A percentile compares a stretch with the other conserved stretches of the same genome.
These are phyloP conservation scores for Drosophila affinis DNA, from an alignment of 2,888 invertebrate species.

Conservation along the genomic window DNA sequence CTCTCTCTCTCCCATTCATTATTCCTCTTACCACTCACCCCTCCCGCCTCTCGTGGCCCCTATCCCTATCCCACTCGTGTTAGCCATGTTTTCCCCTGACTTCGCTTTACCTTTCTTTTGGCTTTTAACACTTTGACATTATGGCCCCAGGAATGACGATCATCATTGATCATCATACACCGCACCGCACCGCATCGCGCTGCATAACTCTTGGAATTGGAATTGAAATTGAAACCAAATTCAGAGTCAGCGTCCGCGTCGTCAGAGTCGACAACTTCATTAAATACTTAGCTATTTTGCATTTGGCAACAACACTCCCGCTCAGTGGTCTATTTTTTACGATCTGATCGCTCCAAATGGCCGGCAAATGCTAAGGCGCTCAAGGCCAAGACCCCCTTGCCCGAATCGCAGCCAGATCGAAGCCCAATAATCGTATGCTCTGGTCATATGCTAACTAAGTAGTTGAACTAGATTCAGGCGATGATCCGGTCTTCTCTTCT, in stretches of 20 bases:
- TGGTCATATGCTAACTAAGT: constrained; percentile 67
- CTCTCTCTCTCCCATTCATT: neutral
- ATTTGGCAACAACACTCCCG: constrained; percentile 29
- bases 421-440: constrained; percentile 9
- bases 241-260: neutral
- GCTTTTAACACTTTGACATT: constrained; percentile 77
- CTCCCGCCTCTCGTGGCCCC: neutral
- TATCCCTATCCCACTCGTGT: constrained; percentile 5
- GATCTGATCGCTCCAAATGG: constrained; percentile 14
- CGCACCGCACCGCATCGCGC: neutral
- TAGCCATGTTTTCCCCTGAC: constrained; percentile 20
- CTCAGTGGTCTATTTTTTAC: constrained; percentile 58
- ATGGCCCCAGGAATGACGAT: constrained; percentile 49
- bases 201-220: neutral
- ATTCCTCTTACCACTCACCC: constrained; percentile 3
- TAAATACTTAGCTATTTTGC: constrained; percentile 36
- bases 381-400: constrained; percentile 58
- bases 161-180: constrained; percentile 39
- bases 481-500: constrained; percentile 34
- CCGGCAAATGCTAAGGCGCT: constrained; percentile 42
- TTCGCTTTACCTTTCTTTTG: constrained; percentile 50
- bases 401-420: constrained; percentile 26
- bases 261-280: constrained; percentile 46
- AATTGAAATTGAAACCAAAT: neutral
- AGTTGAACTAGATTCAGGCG: constrained; percentile 65